Percentiles rank a stretch among this genome's conserved stretches.
Conservation (phyloP, 2,113 vertebrate species). For the Neodontobutis hainanensis region DNA sequence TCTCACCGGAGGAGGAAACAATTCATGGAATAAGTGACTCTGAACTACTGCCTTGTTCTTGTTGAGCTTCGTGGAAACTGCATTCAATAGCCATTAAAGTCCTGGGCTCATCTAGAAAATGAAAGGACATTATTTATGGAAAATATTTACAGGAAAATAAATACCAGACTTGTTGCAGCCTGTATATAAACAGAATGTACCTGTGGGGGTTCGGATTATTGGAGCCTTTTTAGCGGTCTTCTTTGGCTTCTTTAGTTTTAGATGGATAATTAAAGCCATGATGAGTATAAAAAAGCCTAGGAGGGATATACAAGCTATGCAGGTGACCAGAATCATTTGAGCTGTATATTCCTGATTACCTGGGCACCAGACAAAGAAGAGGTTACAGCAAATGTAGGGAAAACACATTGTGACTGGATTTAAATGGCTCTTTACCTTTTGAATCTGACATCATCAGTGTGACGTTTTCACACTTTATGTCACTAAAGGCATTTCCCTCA, state of each 20-base stretch:
- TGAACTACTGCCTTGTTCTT: slow-evolving; percentile 83
- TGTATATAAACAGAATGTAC: slow-evolving; percentile 24
- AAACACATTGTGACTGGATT: too few species aligned
- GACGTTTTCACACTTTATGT: slow-evolving; percentile 51
- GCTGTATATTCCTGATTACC: neutral
- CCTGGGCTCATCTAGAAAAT: slow-evolving; percentile 40
- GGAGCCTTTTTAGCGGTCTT: neutral
- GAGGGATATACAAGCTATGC: neutral
- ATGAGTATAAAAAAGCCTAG: neutral
- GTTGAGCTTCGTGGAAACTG: slow-evolving; percentile 86
- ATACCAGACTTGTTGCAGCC: too few species aligned
- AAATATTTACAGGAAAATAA: too few species aligned
- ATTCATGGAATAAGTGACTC: slow-evolving; percentile 71
- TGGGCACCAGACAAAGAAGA: too few species aligned
- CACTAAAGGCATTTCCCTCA: slow-evolving; percentile 44
- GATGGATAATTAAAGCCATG: neutral
- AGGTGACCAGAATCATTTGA: neutral
- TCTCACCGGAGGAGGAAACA: too few species aligned
- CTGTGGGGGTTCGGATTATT: slow-evolving; percentile 47
- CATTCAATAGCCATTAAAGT: slow-evolving; percentile 79
- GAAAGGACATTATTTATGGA: neutral
- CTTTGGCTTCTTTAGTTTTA: slow-evolving; percentile 2
- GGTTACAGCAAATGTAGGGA: too few species aligned
- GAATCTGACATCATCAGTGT: fast-evolving
- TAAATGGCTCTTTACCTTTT: neutral